Base-by-base conservation (phyloP, 2,113 vertebrate genomes). In the Tylochromis polylepis region DNA sequence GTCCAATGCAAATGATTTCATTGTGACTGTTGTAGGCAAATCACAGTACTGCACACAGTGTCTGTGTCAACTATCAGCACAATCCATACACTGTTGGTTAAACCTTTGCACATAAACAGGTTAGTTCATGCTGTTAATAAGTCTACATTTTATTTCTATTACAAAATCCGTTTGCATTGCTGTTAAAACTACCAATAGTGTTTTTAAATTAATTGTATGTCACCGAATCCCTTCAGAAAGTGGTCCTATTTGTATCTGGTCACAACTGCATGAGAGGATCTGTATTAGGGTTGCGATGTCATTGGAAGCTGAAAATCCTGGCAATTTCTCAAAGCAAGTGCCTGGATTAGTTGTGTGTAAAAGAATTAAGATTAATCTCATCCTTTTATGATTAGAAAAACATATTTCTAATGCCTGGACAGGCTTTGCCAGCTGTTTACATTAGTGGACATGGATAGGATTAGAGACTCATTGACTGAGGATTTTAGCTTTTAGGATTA, bases 401-500 rank as follows among this genome's bases (percentile, higher is more conserved):
- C 89, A 93, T 91, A 93, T 95, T 93, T 90, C 78, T 89, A 92
- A 92, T 91, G 82, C 87, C 70, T 62, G 57, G 22, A 27, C 56
- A 87, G 88, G 91, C 88, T 95, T 88, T 85, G 88, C 94, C 95
- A 94, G 92, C 94, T 96, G 94, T 95, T 94, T 95, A 92, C 95
- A 91, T 93, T 92, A 84, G 93, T 92, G 91, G 90, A 89, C 89
- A 92, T 93, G 92, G 95, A 90, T 92, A 81, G 94, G 96, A 96
- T 96, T 96, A 96, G 79, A 91, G 94, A 91, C 85, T 94, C 94
- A 92, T 92, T 95, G 93, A 95, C 91, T 87, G 93, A 90, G 92
- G 96, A 95, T 95, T 96, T 95, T 85, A 94, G 95, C 94, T 95
- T 95, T 96, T 91, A 92, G 95, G 96, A 96, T 97, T 96, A 97